Percentiles rank a stretch among this genome's conserved stretches.
Conservation (phyloP, 37 sponge, comb jelly and placozoan species). For the Aplysina aerophoba region DNA sequence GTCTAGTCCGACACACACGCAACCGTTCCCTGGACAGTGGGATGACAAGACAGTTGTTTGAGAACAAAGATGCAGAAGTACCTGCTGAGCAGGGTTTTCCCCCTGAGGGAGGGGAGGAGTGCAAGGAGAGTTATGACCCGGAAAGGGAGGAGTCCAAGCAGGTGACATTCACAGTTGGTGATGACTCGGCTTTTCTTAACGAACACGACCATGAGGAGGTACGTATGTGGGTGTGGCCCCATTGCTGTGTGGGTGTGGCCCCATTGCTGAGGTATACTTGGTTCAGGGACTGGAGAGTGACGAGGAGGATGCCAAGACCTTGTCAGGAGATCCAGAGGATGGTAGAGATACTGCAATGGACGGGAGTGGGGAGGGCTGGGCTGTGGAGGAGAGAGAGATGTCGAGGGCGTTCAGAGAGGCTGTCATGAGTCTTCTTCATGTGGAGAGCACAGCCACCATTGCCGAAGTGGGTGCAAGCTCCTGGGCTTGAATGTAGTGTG, state of each 20-base stretch:
- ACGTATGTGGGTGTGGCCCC: not conserved
- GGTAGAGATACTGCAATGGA: not conserved
- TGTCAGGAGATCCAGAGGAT: constrained; percentile 2
- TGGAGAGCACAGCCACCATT: constrained; percentile 2
- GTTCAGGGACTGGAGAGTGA: not conserved
- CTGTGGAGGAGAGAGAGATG: not conserved
- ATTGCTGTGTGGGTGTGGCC: not conserved
- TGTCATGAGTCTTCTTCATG: not conserved
- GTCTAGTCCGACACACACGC: constrained; percentile 8
- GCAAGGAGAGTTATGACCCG: not conserved
- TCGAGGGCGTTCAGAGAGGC: constrained; percentile 7
- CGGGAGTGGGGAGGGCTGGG: not conserved
- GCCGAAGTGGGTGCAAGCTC: constrained; percentile 18
- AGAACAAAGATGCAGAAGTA: not conserved
- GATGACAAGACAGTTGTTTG: not conserved
- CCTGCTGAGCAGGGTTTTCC: not conserved
- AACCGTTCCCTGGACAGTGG: constrained; percentile 37
- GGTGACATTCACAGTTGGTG: not conserved
- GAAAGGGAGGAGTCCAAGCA: not conserved
- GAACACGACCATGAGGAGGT: not conserved
- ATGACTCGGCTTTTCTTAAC: not conserved
- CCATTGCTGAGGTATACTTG: not conserved
- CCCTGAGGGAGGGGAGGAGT: constrained; percentile 20
- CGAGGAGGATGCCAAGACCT: not conserved
- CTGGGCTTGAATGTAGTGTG: too few relatives aligned